These are phyloP conservation scores for Psephotus haematonotus DNA, from an alignment of 2,113 vertebrate species.

Conservation along the genomic window DNA sequence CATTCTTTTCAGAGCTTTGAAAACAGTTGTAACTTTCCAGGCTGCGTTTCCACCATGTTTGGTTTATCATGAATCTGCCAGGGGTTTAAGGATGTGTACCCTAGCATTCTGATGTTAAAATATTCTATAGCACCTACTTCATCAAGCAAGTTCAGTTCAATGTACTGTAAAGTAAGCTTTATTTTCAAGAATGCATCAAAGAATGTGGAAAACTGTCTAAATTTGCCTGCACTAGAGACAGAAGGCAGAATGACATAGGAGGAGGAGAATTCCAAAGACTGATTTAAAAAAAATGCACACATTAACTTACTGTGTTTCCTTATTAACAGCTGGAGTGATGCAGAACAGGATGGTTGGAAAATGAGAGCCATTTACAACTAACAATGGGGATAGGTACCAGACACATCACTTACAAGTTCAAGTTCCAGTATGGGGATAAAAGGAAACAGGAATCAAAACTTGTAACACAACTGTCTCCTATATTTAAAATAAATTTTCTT, in stretches of 20 bases:
- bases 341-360: not conserved
- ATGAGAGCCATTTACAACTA: not conserved
- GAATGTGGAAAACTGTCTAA: not conserved
- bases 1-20: not conserved
- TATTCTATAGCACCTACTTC: not conserved
- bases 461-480: not conserved
- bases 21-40: not conserved
- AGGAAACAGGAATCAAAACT: not conserved
- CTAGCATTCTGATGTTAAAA: constrained; percentile 1
- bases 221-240: constrained; percentile 24
- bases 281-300: not conserved
- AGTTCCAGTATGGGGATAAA: not conserved
- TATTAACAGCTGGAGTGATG: not conserved
- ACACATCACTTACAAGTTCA: not conserved
- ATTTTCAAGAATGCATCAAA: not conserved
- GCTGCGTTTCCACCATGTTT: not conserved
- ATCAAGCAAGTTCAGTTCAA: not conserved
- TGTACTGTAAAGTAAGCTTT: not conserved
- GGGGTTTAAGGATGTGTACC: not conserved
- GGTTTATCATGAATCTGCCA: not conserved
- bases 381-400: not conserved
- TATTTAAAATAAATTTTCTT: not conserved
- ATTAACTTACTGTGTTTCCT: not conserved
- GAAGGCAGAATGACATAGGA: not conserved
- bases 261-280: not conserved